Base-by-base conservation (phyloP, 30 jellyfish, hydroid and myxozoan species). In the Catostylus mosaicus region DNA sequence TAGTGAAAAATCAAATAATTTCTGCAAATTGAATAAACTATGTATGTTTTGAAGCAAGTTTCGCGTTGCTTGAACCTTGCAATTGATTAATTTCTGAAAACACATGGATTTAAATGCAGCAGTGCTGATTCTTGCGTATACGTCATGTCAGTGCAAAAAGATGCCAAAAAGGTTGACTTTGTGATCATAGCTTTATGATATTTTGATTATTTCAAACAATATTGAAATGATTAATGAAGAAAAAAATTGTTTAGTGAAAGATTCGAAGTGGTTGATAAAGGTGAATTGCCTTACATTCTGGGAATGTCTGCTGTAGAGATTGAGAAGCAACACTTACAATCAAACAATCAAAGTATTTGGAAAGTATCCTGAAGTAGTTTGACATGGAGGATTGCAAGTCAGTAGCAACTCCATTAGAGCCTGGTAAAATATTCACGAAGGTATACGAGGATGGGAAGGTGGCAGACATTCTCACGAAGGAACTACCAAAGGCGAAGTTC, bases 91-190 rank as follows among this genome's bases (percentile, higher is more conserved):
- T n/a, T 5, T n/a, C 0, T 20, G 37, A 57, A 33, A 40, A 16
- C 16, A 7, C 20, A 6, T 20, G 80, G 80, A 0, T 68, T 37
- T 37, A 56, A 18, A 11, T 80, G 68, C 32, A 67, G 80, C 34
- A 33, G 20, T 29, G 80, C 88, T 0, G 93, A 83, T 56, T 78
- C 68, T 30, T 83, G 93, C 36, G 45, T 83, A 27, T 69, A 83
- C 48, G 10, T 23, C n/a, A 83, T 68, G 76, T 5, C 54, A 3
- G 51, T 8, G 18, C 22, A 8, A 2, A 46, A 24, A 3, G 76
- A 19, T 73, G 92, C 38, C 33, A 48, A 67, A 24, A 27, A 63
- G 10, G 67, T n/a, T 5, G 2, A 6, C 5, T 16, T 61, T 36
- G 29, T 81, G 64, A 81, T 68, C 3, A 33, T 81, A 10, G 45